These are phyloP conservation scores for Himalopsyche japonica DNA, from an alignment of 2,888 invertebrate genomes.

Conservation along the genomic window DNA sequence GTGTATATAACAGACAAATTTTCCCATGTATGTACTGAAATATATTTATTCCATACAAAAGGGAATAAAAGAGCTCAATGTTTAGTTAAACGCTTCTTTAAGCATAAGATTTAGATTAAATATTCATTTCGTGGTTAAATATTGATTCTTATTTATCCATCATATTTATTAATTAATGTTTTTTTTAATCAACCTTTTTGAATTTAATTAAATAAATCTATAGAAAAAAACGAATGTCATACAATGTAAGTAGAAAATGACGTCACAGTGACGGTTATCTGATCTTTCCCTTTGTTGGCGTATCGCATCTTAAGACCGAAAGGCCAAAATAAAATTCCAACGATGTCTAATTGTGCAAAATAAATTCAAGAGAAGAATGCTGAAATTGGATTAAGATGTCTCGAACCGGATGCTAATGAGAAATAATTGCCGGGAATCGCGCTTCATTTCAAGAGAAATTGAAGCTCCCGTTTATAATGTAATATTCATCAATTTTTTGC, in stretches of 20 bases:
- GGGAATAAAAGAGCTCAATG: too few species aligned
- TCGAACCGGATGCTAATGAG: constrained; percentile 4
- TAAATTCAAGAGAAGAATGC: constrained; percentile 7
- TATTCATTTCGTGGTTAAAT: too few species aligned
- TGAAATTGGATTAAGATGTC: constrained; percentile 15
- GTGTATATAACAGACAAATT: too few species aligned
- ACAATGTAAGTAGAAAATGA: not conserved
- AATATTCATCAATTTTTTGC: not conserved
- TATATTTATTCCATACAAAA: too few species aligned
- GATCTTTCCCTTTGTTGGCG: not conserved
- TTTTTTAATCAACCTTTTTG: not conserved
- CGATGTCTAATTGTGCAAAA: constrained; percentile 4
- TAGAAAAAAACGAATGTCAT: not conserved
- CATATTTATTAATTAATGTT: not conserved
- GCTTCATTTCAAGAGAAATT: constrained; percentile 3
- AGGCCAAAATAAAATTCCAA: not conserved
- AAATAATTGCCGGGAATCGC: constrained; percentile 3
- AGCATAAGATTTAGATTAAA: too few species aligned
- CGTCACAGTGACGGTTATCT: not conserved
- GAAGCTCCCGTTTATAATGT: not conserved
- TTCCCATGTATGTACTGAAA: too few species aligned
- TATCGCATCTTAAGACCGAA: not conserved
- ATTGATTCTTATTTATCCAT: too few species aligned
- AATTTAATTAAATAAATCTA: not conserved
- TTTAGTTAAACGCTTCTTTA: too few species aligned